Evolutionary conservation across 2,797 vertebrate genomes (phyloP), one percentile per base, ranked within the genome.

Genomic region (Amniataba percoides): DNA sequence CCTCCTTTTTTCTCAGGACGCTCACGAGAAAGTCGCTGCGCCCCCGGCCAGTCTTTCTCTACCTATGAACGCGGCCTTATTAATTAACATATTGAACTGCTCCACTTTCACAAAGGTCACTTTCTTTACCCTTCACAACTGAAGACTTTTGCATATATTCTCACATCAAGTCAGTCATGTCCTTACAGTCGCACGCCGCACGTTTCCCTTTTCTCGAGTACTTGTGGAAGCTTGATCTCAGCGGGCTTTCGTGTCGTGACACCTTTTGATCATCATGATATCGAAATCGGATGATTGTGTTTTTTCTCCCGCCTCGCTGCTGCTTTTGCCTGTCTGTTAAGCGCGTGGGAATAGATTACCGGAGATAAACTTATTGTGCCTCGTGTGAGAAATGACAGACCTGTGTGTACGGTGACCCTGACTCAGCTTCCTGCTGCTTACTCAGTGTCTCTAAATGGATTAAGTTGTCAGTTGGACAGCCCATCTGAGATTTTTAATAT

Each of bases 401-500:
- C 87, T 80, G 72, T 77, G 78, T 85, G 83, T 79, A 83, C 48
- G 27, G 83, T 88, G 90, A 92, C 93, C 91, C 90, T 83, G 87
- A 82, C 71, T 84, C 90, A 81, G 89, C 83, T 81, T 90, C 83
- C 88, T 82, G 84, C 91, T 91, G 90, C 90, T 90, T 91, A 83
- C 92, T 89, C 83, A 82, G 80, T 90, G 90, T 84, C 91, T 90
- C 87, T 94, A 93, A 95, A 93, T 89, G 90, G 91, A 94, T 94
- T 91, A 94, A 87, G 86, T 92, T 92, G 92, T 94, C 92, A 93
- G 91, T 86, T 79, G 91, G 91, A 94, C 86, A 87, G 90, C 88
- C 88, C 90, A 89, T 90, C 86, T 82, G 89, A 91, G 90, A 86
- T 91, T 90, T 94, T 94, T 93, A 94, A 94, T 93, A 93, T 94